Evolutionary conservation across 2,797 vertebrate genomes (phyloP), one percentile per base, ranked within the genome.

Genomic region (Anableps anableps): DNA sequence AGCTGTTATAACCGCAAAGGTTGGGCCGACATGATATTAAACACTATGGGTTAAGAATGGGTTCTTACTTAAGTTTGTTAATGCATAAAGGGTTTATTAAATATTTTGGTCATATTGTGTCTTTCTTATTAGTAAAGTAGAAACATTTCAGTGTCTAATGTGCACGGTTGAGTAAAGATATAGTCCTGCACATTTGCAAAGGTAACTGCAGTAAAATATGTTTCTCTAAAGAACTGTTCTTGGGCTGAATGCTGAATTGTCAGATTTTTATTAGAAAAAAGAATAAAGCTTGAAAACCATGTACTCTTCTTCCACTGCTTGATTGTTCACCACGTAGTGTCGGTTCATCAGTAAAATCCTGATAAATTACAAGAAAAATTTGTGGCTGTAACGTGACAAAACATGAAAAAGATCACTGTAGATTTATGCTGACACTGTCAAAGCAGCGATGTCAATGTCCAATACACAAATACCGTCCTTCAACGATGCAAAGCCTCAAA

Each of bases 401-500:
- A 16, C n/a, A 1, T 43, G 0, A 68, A 68, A 26, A 55, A 11
- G n/a, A 60, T 60, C 29, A 29, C n/a, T 50, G 48, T 48, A 50
- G 43, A 71, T 41, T 23, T 71, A 3, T 68, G 26, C 68, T 43
- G 4, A 60, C 66, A 31, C 34, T 43, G 58, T 70, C 34, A 2
- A 50, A 81, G n/a, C 5, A 45, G 21, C 76, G 72, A 38, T 72
- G 47, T 34, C 72, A 74, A 38, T 72, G 47, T 34, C 72, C n/a
- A 14, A 38, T 77, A 74, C 70, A 76, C 85, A 47, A 71, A 58
- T 71, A 45, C 23, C 86, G 82, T 89, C 82, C 84, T 86, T 88
- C 82, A 83, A 80, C 80, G 38, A 70, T 84, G 64, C 80, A 88
- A 80, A 90, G 81, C 78, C 75, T 87, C 60, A 81, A 87, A 86